Conservation (phyloP, 2,797 vertebrate genomes). For the Aselliscus stoliczkanus region DNA sequence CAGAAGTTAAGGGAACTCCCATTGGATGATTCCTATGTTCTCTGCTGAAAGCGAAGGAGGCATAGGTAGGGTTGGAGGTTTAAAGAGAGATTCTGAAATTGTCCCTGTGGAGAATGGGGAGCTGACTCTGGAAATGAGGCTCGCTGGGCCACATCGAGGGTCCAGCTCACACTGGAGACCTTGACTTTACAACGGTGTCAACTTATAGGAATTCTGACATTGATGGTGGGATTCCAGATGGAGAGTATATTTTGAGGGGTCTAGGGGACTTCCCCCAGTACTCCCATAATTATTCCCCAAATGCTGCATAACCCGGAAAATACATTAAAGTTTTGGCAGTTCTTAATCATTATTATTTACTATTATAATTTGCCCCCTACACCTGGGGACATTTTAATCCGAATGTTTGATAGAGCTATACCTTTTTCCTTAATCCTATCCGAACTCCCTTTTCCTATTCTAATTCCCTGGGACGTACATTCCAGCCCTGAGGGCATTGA, state of each 20-base stretch:
- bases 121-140: neutral
- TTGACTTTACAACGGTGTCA: neutral
- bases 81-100: neutral
- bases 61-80: neutral
- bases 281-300: neutral
- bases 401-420: too few species aligned
- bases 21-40: too few species aligned
- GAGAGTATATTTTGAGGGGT: too few species aligned
- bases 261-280: too few species aligned
- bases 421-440: neutral
- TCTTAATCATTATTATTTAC: neutral
- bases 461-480: neutral
- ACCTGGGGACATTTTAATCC: neutral
- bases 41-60: neutral
- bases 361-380: neutral
- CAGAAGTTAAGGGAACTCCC: too few species aligned
- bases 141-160: fast-evolving
- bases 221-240: neutral
- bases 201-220: neutral
- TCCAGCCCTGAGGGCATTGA: neutral
- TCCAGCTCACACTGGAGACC: neutral
- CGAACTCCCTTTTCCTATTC: fast-evolving
- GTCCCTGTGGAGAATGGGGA: neutral
- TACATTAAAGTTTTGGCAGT: neutral
- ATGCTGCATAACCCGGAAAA: neutral